A percentile compares a stretch with the other conserved stretches of the same genome.
Conservation (phyloP, 1,140 invertebrate genomes). For the Aporrectodea caliginosa region DNA sequence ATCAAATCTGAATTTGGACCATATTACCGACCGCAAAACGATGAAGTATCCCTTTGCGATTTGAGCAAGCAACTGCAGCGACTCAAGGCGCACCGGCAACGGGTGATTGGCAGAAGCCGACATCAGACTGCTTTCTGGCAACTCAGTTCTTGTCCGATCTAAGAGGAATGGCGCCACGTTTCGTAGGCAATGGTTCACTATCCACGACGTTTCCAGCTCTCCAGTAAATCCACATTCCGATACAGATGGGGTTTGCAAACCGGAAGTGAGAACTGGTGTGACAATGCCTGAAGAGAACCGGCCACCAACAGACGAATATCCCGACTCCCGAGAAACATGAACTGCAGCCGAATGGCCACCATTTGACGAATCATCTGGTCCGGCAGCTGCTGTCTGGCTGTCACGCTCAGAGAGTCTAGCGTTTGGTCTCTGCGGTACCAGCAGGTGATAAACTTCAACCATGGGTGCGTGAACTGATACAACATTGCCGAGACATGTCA, state of each 20-base stretch:
- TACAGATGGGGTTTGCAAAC: constrained; percentile 43
- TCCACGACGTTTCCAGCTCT: constrained; percentile 49
- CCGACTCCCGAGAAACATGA: constrained; percentile 6
- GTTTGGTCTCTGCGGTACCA: constrained; percentile 30
- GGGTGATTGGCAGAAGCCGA: constrained; percentile 37
- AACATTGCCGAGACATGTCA: constrained; percentile 72
- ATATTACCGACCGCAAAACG: constrained; percentile 59
- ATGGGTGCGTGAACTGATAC: constrained; percentile 64
- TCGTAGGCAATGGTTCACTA: constrained; percentile 51
- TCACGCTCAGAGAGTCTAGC: neutral
- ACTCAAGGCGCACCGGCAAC: constrained; percentile 69
- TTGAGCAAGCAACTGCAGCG: constrained; percentile 70
- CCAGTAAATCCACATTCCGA: constrained; percentile 40
- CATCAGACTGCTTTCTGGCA: too few relatives aligned
- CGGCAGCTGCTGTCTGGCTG: too few relatives aligned
- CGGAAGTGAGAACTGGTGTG: constrained; percentile 36
- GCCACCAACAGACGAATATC: neutral
- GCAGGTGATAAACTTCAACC: constrained; percentile 58
- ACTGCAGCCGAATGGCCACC: too few relatives aligned
- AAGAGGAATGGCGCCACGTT: constrained; percentile 42
- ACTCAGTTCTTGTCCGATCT: neutral
- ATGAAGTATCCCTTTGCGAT: constrained; percentile 66
- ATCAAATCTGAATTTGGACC: too few relatives aligned
- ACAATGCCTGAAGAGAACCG: constrained; percentile 30
- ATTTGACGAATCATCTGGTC: neutral